Conservation (phyloP, 2,888 invertebrate genomes). For the Dasypolia templi region DNA sequence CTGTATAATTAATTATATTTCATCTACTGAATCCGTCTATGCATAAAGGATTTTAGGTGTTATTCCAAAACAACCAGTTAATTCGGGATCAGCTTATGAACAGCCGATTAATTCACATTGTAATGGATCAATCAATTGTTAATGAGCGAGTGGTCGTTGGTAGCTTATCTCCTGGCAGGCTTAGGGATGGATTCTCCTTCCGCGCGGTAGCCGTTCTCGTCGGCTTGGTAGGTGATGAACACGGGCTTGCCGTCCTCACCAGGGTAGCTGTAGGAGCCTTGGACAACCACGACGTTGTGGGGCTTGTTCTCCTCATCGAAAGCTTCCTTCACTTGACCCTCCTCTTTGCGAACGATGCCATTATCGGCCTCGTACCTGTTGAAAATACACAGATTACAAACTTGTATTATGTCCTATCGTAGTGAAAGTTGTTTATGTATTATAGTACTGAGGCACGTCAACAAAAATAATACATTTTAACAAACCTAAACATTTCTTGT, state of each 20-base stretch:
- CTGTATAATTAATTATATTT: constrained; percentile 23
- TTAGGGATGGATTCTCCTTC: constrained; percentile 91
- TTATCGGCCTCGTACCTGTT: constrained; percentile 87
- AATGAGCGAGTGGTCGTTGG: constrained; percentile 35
- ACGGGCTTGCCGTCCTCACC: constrained; percentile 89
- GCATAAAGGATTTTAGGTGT: constrained; percentile 11
- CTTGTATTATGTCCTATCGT: not conserved
- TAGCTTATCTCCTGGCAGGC: constrained; percentile 71
- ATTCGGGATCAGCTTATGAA: constrained; percentile 26
- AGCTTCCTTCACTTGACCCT: constrained; percentile 81
- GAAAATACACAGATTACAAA: constrained; percentile 8
- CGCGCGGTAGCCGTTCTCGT: constrained; percentile 92
- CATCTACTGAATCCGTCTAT: constrained; percentile 25
- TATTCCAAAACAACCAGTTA: constrained; percentile 17
- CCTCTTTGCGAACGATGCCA: constrained; percentile 88
- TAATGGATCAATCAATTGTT: constrained; percentile 58
- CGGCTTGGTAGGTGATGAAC: constrained; percentile 89
- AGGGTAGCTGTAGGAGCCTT: constrained; percentile 90
- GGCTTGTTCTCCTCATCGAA: constrained; percentile 91
- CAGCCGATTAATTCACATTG: constrained; percentile 24
- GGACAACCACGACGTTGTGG: constrained; percentile 89
- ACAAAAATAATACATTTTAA: not conserved
- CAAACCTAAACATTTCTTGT: not conserved
- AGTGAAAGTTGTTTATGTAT: not conserved
- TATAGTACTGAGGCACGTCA: no score